phyloP scores from a whole-genome alignment of 1,140 invertebrate genomes.

The Agrypnia vestita region DNA sequence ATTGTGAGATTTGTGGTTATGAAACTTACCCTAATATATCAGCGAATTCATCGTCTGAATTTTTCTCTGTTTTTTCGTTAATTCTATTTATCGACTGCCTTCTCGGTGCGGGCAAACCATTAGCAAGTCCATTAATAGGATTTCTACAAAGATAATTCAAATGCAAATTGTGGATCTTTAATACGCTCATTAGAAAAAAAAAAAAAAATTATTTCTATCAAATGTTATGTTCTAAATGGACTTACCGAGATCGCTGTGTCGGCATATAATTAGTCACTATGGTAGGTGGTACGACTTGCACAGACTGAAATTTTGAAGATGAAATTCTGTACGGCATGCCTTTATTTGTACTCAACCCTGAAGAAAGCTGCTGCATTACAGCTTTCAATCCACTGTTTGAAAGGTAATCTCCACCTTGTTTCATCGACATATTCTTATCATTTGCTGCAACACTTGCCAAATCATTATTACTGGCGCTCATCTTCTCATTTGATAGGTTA shows the following conservation, averaged over 20 bases:
- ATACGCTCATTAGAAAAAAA: not conserved
- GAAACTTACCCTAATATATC: constrained; percentile 56
- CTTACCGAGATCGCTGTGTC: constrained; percentile 37
- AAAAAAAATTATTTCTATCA: not conserved
- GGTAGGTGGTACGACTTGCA: constrained; percentile 57
- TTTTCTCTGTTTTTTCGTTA: constrained; percentile 47
- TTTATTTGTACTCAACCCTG: constrained; percentile 35
- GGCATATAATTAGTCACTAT: constrained; percentile 54
- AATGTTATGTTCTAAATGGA: not conserved
- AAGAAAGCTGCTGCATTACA: constrained; percentile 35
- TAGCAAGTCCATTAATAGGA: constrained; percentile 17
- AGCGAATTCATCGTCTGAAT: constrained; percentile 60
- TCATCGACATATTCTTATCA: not conserved
- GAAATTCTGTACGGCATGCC: constrained; percentile 44
- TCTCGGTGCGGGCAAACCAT: constrained; percentile 19
- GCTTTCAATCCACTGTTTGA: constrained; percentile 41
- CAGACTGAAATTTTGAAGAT: constrained; percentile 53
- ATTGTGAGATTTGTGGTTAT: not conserved
- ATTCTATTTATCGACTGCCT: constrained; percentile 5
- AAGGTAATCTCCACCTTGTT: constrained; percentile 40
- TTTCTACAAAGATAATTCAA: constrained; percentile 25
- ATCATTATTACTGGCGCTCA: constrained; percentile 34
- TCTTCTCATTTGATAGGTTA: constrained; percentile 49
- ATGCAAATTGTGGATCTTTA: not conserved
- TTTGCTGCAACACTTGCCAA: not conserved